Evolutionary conservation across 2,888 invertebrate species (phyloP).

Genomic region (Lycaena phlaeas): DNA sequence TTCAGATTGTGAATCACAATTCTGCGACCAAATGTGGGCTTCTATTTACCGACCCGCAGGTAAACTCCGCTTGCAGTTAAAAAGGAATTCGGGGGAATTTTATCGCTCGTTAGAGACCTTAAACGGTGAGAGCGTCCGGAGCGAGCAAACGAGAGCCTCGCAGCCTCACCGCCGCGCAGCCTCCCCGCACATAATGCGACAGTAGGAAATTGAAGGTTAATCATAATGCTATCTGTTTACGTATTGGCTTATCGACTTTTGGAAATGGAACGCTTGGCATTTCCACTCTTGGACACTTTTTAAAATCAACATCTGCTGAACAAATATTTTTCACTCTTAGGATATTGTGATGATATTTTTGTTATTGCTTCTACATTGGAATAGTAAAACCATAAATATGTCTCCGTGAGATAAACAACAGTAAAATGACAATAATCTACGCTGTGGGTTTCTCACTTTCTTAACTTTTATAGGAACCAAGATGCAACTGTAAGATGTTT

Average conservation of each 20-base stretch:
- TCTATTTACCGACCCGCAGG: slow-evolving; percentile 66
- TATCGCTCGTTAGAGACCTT: slow-evolving; percentile 67
- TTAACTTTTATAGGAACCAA: too few species aligned
- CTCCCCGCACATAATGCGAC: slow-evolving; percentile 7
- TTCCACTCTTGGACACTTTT: not conserved
- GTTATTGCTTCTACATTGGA: too few species aligned
- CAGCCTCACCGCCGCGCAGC: slow-evolving; percentile 5
- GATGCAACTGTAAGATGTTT: too few species aligned
- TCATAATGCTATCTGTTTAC: slow-evolving; percentile 10
- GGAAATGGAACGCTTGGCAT: not conserved
- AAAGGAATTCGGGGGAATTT: slow-evolving; percentile 59
- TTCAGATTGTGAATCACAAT: slow-evolving; percentile 56
- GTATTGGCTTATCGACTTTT: slow-evolving; percentile 3
- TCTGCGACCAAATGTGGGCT: slow-evolving; percentile 55
- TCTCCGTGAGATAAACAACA: too few species aligned
- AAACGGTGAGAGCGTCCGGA: slow-evolving; percentile 37
- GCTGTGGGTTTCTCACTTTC: too few species aligned
- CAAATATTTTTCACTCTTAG: too few species aligned
- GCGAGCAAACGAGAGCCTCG: slow-evolving; percentile 1
- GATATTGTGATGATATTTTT: too few species aligned
- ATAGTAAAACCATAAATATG: too few species aligned
- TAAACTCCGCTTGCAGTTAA: slow-evolving; percentile 61
- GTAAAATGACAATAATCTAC: too few species aligned
- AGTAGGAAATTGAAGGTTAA: slow-evolving; percentile 10
- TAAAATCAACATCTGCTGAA: too few species aligned